These are phyloP conservation scores for Typhlomys cinereus DNA, from an alignment of 2,113 vertebrate species.

Conservation along the genomic window DNA sequence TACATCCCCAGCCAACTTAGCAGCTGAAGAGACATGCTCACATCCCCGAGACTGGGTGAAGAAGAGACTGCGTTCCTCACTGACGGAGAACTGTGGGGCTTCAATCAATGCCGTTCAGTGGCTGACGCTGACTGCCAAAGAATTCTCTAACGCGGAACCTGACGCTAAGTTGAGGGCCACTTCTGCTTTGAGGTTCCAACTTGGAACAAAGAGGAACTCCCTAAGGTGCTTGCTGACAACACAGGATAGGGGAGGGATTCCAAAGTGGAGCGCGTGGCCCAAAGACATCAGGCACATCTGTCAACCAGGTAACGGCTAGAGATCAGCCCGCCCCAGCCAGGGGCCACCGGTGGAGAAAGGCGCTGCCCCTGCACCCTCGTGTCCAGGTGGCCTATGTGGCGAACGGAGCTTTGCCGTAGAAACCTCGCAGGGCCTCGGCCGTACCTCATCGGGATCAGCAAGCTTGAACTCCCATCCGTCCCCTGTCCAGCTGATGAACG, in stretches of 20 bases:
- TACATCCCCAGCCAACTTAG: too few relatives aligned
- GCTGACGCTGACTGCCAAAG: too few relatives aligned
- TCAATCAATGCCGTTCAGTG: rapidly evolving
- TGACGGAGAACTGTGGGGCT: background rate
- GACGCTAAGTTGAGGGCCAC: background rate
- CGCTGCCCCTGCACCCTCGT: background rate
- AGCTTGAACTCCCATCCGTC: slow-evolving; percentile 96
- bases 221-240: background rate
- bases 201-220: background rate
- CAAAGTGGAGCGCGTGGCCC: rapidly evolving
- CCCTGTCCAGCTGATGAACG: slow-evolving; percentile 94
- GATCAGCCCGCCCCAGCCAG: background rate
- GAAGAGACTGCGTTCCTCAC: rapidly evolving
- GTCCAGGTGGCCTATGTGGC: background rate
- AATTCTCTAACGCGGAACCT: background rate
- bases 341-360: background rate
- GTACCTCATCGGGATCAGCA: slow-evolving; percentile 92
- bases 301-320: rapidly evolving
- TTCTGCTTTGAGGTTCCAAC: background rate
- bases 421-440: background rate
- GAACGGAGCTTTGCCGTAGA: background rate
- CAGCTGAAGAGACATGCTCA: rapidly evolving
- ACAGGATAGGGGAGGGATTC: background rate
- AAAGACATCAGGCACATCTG: too few relatives aligned
- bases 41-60: background rate